Percentiles rank a stretch among this genome's conserved stretches.
Conservation (phyloP, 2,797 vertebrate genomes). For the Arrhamphus sclerolepis region DNA sequence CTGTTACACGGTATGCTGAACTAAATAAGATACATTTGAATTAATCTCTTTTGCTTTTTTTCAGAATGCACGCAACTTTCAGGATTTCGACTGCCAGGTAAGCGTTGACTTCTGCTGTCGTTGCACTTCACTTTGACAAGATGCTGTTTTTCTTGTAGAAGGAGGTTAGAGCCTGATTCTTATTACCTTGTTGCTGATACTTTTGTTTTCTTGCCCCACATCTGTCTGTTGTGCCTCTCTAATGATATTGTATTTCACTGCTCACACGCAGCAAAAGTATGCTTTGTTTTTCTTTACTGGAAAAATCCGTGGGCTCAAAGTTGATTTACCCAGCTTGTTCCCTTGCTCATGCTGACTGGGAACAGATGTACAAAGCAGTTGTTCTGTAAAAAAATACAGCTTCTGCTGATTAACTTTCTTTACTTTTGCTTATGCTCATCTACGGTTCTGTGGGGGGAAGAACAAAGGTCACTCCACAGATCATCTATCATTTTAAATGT, state of each 20-base stretch:
- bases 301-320: not conserved
- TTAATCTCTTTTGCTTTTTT: slow-evolving; percentile 52
- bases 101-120: slow-evolving; percentile 55
- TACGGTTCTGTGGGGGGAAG: too few relatives aligned
- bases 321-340: not conserved
- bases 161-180: slow-evolving; percentile 5
- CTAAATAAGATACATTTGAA: not conserved
- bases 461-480: too few relatives aligned
- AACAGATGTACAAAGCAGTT: not conserved
- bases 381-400: not conserved
- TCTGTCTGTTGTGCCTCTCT: slow-evolving; percentile 11
- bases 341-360: not conserved
- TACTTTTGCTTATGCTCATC: too few relatives aligned
- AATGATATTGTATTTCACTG: not conserved
- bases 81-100: slow-evolving; percentile 98
- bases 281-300: not conserved
- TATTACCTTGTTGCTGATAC: not conserved
- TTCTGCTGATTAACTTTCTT: too few relatives aligned
- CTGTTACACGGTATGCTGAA: not conserved
- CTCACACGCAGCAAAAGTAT: not conserved
- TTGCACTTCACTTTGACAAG: not conserved
- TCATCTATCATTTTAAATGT: too few relatives aligned
- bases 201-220: slow-evolving; percentile 24
- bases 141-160: not conserved
- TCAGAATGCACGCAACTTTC: slow-evolving; percentile 94